A percentile compares a stretch with the other conserved stretches of the same genome.
phyloP scores from a whole-genome alignment of 2,797 vertebrate genomes.

The Oceanodroma leucorhoa region DNA sequence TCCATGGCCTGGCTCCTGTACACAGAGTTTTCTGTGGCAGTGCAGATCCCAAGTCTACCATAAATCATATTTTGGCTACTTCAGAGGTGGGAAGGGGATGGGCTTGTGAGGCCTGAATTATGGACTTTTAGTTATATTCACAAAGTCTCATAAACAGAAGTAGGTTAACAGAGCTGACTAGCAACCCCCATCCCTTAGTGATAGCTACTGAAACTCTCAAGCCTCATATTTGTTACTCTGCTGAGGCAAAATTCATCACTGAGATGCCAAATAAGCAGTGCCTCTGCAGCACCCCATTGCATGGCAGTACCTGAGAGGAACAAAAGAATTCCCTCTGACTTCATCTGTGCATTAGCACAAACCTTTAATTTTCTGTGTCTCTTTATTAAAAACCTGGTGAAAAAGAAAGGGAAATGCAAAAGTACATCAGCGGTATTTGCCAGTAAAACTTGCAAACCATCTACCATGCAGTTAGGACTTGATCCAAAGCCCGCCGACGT shows the following conservation, averaged over 20 bases:
- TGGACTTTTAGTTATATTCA: neutral
- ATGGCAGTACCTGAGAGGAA: neutral
- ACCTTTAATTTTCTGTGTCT: neutral
- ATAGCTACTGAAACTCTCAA: neutral
- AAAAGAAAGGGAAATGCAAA: neutral
- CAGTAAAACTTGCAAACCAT: neutral
- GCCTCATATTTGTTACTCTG: neutral
- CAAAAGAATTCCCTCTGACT: neutral
- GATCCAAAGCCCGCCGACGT: neutral
- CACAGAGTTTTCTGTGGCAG: neutral
- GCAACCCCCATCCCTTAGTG: neutral
- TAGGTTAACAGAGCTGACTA: neutral
- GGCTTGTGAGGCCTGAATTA: neutral
- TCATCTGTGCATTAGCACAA: neutral
- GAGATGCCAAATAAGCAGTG: neutral
- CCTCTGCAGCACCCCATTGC: neutral
- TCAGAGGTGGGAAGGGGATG: neutral
- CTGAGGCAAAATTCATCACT: neutral
- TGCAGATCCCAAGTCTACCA: neutral
- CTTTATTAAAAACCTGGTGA: fast-evolving
- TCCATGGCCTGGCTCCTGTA: neutral
- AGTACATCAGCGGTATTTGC: neutral
- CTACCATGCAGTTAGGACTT: neutral
- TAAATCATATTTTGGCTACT: neutral
- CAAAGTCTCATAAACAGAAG: neutral